Base-by-base conservation (phyloP, 64 coral and sea anemone species). In the Porites lutea region DNA sequence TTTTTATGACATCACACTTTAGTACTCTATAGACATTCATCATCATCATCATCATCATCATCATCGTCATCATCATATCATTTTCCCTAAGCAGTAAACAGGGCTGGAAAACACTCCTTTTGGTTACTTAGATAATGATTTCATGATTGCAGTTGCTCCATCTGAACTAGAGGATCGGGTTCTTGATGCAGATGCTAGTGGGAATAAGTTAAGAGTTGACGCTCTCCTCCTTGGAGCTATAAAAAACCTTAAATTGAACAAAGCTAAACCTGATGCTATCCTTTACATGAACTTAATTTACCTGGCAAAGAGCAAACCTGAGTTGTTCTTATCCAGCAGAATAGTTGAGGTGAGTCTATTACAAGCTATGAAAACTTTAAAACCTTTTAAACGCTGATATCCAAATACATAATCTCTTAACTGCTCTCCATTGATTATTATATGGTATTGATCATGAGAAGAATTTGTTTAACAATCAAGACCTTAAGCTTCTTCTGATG, bases 151-250 rank as follows among this genome's bases (percentile, higher is more conserved):
- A 98, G 96, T 98, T 19, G 93, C 75, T 89, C 60, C 96, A 63
- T 91, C 88, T 78, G 96, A 98, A 44, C 71, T 98, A 27, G 96
- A 98, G 58, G 83, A 88, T 48, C 91, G 91, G 48, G 27, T 98
- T 0, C 55, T 98, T 8, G 90, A 96, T 83, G 96, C 96, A 88
- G 93, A 98, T 51, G 86, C 87, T n/a, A 96, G 85, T 91, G 94
- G 91, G 2, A 89, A 98, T 65, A 98, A 88, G 57, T 65, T 88
- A 68, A 90, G 88, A 83, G 77, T 96, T 44, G 93, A 98, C 88
- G 96, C 87, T 76, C 81, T 96, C 72, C 72, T 98, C 43, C 83
- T 95, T 19, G 96, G 96, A 16, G 90, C 96, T 58, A 88, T 98
- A 65, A 95, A 90, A 70, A 74, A 52, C 74, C 83, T 98, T 27